phyloP scores from a whole-genome alignment of 2,113 vertebrate species.

The Sphaerodactylus townsendi region DNA sequence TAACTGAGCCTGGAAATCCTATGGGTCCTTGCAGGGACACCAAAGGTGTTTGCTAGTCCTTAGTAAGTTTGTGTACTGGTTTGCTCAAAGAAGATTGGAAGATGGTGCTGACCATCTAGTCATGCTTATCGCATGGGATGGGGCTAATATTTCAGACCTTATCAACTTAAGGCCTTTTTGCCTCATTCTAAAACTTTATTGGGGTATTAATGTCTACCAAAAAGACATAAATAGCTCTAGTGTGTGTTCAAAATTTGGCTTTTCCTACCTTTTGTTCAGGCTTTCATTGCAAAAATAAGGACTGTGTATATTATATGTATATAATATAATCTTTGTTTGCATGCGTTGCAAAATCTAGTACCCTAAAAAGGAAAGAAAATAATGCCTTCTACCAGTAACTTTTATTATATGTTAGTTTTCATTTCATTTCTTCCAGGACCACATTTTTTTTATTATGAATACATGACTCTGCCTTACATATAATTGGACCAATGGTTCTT shows the following conservation, averaged over 20 bases:
- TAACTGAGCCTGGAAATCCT: no score
- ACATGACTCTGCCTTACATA: neutral
- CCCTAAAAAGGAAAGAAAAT: neutral
- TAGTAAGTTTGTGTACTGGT: neutral
- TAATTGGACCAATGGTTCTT: no score
- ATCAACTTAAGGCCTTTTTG: rapidly evolving
- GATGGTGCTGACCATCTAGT: neutral
- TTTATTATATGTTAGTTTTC: neutral
- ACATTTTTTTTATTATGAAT: neutral
- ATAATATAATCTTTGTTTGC: no score
- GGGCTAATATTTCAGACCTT: neutral
- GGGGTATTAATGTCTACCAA: neutral
- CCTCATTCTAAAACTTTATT: neutral
- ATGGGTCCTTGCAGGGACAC: no score
- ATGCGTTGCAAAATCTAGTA: no score
- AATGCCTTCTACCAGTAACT: neutral
- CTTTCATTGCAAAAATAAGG: no score
- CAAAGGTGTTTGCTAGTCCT: no score
- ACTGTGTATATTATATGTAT: no score
- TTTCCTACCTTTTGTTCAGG: no score
- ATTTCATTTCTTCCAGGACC: neutral
- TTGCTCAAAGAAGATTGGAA: neutral
- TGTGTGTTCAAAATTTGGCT: neutral
- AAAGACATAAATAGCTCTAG: neutral
- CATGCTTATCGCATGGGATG: neutral